Percentiles rank a stretch among this genome's conserved stretches.
Evolutionary conservation across 1,140 invertebrate species (phyloP).

Genomic region (Drosophila nebulosa): DNA sequence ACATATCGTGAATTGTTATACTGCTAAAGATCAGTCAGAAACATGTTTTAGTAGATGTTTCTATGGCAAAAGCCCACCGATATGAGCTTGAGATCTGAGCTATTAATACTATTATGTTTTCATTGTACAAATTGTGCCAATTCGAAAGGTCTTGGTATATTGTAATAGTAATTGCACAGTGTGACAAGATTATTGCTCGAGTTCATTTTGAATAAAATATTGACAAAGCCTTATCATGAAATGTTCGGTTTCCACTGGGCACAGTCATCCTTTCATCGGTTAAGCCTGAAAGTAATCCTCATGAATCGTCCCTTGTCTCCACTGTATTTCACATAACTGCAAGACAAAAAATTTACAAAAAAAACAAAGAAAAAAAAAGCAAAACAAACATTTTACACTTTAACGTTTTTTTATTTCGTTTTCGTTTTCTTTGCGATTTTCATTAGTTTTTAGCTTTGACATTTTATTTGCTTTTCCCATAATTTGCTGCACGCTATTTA

Average conservation of each 20-base stretch:
- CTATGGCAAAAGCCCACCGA: neutral
- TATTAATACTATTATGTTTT: neutral
- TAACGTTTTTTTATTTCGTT: conserved; percentile 22
- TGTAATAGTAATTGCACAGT: too few relatives aligned
- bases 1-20: too few relatives aligned
- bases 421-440: conserved; percentile 18
- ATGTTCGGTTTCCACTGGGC: too few relatives aligned
- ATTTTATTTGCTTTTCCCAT: conserved; percentile 47
- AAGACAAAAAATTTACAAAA: neutral
- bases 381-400: neutral
- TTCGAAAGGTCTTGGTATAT: neutral
- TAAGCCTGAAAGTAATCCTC: too few relatives aligned
- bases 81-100: neutral
- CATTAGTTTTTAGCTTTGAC: conserved; percentile 31
- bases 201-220: too few relatives aligned
- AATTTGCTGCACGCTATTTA: conserved; percentile 52
- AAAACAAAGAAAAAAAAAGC: neutral
- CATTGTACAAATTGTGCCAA: neutral
- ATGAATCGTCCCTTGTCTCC: too few relatives aligned
- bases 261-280: too few relatives aligned
- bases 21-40: too few relatives aligned
- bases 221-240: too few relatives aligned
- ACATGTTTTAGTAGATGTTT: too few relatives aligned
- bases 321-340: too few relatives aligned
- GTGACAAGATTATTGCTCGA: too few relatives aligned